Base-by-base conservation (phyloP, 2,113 vertebrate genomes). In the Mixornis gularis region DNA sequence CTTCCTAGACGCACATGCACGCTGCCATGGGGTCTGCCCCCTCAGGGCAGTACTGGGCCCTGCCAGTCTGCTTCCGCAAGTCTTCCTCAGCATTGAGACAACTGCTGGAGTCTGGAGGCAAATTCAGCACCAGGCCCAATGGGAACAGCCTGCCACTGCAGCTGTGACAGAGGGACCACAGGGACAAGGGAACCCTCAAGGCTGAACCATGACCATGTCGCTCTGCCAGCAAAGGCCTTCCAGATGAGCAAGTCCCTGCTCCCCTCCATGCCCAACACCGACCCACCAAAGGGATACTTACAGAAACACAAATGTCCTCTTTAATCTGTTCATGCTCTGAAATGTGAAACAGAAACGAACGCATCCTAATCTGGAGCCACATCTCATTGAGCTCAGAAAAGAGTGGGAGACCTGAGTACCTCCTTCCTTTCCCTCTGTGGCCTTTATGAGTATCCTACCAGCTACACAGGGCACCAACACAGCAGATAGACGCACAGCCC, bases 11-110 rank as follows among this genome's bases (percentile, higher is more conserved):
- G 7, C 19, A 17, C 52, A 24, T 2, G 13, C 41, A 63, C 0
- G 1, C 7, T 65, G 21, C 12, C 68, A 51, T 0, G 8, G 52
- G 17, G 7, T 29, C 43, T 74, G 32, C 12, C 7, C 13, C 27
- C 27, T 83, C 10, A 6, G 26, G n/a, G 59, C 9, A 24, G 40
- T 66, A 48, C 25, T 0, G 2, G n/a, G 32, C 34, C 32, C 60
- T 49, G 26, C 17, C 36, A 60, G 19, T 71, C 59, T 69, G 68
- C 41, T 72, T 30, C 36, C 2, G 1, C 7, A 3, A 1, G 0
- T 64, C 44, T 19, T 76, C 58, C 10, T 76, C 51, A 72, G 36
- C 49, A 21, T 0, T 3, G 10, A 41, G 41, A 76, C 15, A 12
- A 7, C 30, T 82, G 32, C 14, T 26, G 3, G 3, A 71, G 48